Percentiles rank a stretch among this genome's conserved stretches.
Evolutionary conservation across 1,140 invertebrate species (phyloP).

Genomic region (Ridgeia piscesae): DNA sequence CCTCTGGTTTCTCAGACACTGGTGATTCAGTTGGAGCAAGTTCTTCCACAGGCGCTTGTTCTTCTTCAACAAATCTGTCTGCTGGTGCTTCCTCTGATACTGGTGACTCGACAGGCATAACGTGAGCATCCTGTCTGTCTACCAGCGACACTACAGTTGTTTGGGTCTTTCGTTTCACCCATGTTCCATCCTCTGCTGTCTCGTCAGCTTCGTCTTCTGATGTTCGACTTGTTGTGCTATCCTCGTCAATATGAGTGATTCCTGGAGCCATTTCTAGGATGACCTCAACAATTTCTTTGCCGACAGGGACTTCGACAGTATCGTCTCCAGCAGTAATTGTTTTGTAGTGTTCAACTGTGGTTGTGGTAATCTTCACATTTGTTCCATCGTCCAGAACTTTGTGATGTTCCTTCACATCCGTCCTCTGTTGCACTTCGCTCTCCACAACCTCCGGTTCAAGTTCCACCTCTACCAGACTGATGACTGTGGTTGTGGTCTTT

Average conservation of each 20-base stretch:
- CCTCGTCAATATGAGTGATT: background rate
- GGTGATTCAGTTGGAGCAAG: too few species aligned
- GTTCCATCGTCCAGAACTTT: slow-evolving; percentile 29
- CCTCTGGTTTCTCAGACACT: too few species aligned
- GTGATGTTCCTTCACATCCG: slow-evolving; percentile 24
- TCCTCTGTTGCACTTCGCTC: slow-evolving; percentile 22
- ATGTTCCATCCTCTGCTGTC: slow-evolving; percentile 16
- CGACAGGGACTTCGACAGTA: background rate
- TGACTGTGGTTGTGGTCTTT: slow-evolving; percentile 15
- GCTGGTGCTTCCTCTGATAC: background rate
- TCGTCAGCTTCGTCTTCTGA: slow-evolving; percentile 34
- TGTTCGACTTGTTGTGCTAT: slow-evolving; percentile 9
- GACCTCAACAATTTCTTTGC: background rate
- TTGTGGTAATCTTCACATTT: slow-evolving; percentile 31
- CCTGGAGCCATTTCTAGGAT: background rate
- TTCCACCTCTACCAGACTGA: background rate
- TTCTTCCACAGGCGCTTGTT: too few species aligned
- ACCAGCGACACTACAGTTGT: background rate
- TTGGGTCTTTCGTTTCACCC: slow-evolving; percentile 10
- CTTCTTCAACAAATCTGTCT: background rate
- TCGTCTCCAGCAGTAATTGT: slow-evolving; percentile 19
- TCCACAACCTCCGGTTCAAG: background rate
- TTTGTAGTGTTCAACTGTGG: slow-evolving; percentile 29
- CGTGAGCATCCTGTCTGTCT: background rate
- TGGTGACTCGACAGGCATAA: background rate